Conservation (phyloP, 2,113 vertebrate genomes). For the Paradoxurus hermaphroditus region DNA sequence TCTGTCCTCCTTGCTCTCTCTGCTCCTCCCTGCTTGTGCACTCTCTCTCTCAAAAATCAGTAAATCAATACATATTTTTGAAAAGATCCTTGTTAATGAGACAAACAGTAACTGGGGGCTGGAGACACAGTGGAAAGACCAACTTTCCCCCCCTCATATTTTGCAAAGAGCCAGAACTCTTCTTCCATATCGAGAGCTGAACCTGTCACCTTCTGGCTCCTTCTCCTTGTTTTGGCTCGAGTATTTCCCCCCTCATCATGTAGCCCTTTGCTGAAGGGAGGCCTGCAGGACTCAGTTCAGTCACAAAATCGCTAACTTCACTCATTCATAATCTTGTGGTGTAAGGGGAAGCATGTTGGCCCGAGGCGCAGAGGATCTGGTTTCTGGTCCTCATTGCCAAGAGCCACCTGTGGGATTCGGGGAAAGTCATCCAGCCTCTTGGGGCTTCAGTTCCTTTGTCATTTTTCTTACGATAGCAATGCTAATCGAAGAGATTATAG, state of each 20-base stretch:
- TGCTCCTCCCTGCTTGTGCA: too few relatives aligned
- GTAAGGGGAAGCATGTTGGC: background rate
- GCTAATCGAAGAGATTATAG: background rate
- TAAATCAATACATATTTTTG: too few relatives aligned
- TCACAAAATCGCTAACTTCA: background rate
- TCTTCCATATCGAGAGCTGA: background rate
- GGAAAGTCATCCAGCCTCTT: background rate
- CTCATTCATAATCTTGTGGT: background rate
- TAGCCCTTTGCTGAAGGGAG: background rate
- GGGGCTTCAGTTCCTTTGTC: background rate
- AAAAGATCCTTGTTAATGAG: background rate
- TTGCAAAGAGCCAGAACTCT: background rate
- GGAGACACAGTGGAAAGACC: background rate
- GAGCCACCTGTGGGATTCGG: background rate
- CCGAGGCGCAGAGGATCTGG: background rate
- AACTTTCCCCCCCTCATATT: rapidly evolving
- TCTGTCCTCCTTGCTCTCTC: too few relatives aligned
- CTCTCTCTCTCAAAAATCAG: too few relatives aligned
- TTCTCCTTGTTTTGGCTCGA: background rate
- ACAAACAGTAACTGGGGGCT: background rate
- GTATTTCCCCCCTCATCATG: background rate
- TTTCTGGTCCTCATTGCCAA: conserved; percentile 9
- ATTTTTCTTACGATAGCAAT: background rate
- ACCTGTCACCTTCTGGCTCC: background rate
- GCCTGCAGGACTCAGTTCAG: background rate